Conservation (phyloP, 2,113 vertebrate species). For the Laticauda laticaudata region DNA sequence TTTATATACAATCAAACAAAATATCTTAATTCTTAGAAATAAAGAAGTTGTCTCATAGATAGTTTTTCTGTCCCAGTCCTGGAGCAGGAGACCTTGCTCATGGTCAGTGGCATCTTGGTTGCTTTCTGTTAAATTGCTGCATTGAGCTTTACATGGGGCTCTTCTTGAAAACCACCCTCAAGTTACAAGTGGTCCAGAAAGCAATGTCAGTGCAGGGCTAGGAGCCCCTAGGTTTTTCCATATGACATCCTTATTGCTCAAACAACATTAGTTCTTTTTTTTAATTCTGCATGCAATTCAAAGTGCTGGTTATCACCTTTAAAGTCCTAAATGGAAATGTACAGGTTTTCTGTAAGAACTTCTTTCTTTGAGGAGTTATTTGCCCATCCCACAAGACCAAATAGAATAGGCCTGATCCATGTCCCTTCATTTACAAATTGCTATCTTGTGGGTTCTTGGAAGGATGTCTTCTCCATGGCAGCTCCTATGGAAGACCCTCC, state of each 20-base stretch:
- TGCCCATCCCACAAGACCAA: background rate
- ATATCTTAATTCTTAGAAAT: conserved; percentile 5
- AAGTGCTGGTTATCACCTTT: background rate
- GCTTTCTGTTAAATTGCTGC: background rate
- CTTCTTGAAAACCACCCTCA: background rate
- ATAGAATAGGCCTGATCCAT: background rate
- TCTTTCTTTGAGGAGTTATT: background rate
- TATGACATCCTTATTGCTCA: background rate
- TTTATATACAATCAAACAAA: background rate
- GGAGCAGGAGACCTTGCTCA: background rate
- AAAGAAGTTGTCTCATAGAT: background rate
- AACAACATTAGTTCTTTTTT: background rate
- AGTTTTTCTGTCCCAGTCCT: background rate
- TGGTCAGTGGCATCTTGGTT: background rate
- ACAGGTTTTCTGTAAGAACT: background rate
- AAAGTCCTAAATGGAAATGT: background rate
- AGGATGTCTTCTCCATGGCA: background rate
- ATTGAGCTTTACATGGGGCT: background rate
- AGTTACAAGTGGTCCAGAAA: background rate
- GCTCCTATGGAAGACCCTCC: too few species aligned
- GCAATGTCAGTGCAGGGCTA: background rate
- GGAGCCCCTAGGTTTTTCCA: background rate
- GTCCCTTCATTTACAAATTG: background rate
- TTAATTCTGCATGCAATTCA: background rate
- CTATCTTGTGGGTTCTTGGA: background rate